phyloP scores from a whole-genome alignment of 2,113 vertebrate species.

The Choloepus hoffmanni region DNA sequence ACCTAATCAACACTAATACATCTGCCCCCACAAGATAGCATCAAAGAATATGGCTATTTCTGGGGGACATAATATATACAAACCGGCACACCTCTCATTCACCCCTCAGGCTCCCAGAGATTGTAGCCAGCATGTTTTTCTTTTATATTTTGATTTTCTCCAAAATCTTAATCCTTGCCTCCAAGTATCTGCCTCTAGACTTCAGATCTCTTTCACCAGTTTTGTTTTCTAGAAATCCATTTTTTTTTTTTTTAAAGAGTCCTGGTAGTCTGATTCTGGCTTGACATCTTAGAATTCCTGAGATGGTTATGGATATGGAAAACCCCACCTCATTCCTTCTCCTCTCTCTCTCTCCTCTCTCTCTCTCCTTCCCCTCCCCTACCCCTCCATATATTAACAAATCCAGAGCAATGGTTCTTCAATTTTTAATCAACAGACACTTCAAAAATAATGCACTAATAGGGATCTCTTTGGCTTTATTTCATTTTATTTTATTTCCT shows the following conservation, averaged over 20 bases:
- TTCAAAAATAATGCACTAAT: background rate
- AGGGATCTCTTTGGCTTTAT: background rate
- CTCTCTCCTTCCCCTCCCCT: background rate
- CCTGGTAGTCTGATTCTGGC: background rate
- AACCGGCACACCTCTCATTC: background rate
- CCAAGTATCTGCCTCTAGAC: background rate
- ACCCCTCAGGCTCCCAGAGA: background rate
- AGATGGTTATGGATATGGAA: background rate
- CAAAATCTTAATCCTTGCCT: background rate
- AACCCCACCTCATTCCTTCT: accelerated
- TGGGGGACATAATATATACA: too few relatives aligned
- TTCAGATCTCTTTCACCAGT: background rate
- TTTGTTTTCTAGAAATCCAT: background rate
- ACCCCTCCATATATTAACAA: background rate
- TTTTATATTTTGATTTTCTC: background rate
- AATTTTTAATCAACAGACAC: background rate
- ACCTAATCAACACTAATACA: too few relatives aligned
- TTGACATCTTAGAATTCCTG: background rate
- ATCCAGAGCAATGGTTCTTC: background rate
- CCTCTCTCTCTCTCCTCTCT: background rate
- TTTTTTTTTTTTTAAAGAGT: background rate
- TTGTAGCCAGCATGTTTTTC: background rate
- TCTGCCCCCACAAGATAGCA: too few relatives aligned
- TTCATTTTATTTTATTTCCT: background rate
- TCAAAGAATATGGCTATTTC: too few relatives aligned